Conservation (phyloP, 2,113 vertebrate genomes). For the Bambusicola thoracicus region DNA sequence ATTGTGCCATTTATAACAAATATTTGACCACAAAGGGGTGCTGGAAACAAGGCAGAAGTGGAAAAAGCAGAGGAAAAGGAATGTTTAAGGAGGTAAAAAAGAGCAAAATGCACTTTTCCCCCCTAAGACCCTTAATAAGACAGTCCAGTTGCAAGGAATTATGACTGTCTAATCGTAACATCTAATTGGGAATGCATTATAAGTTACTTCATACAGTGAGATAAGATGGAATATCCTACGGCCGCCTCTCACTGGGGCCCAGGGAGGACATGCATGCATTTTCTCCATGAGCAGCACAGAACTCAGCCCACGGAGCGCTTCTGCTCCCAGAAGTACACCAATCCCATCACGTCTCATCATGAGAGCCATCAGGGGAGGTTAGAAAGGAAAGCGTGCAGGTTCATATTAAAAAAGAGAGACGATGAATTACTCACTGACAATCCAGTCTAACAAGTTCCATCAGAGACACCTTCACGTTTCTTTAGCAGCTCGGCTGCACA, state of each 20-base stretch:
- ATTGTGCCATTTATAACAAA: not conserved
- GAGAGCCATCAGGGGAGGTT: not conserved
- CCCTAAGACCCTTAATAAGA: not conserved
- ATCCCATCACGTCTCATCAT: not conserved
- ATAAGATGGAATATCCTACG: not conserved
- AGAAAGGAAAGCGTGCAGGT: not conserved
- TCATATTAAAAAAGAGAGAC: not conserved
- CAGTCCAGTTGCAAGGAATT: not conserved
- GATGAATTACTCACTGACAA: not conserved
- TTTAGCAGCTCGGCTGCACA: not conserved
- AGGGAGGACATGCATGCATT: not conserved
- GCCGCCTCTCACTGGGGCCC: not conserved
- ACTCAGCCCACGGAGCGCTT: not conserved
- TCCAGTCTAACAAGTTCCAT: not conserved
- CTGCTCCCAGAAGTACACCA: not conserved
- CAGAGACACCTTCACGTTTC: not conserved
- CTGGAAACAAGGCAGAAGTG: not conserved
- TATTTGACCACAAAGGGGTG: not conserved
- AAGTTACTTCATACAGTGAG: not conserved
- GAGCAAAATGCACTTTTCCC: fast-evolving
- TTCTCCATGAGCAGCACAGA: not conserved
- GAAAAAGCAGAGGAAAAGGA: not conserved
- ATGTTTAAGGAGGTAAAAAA: not conserved
- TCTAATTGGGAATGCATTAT: not conserved
- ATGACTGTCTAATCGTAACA: not conserved